Conservation (phyloP, 2,113 vertebrate species). For the Trichechus manatus region DNA sequence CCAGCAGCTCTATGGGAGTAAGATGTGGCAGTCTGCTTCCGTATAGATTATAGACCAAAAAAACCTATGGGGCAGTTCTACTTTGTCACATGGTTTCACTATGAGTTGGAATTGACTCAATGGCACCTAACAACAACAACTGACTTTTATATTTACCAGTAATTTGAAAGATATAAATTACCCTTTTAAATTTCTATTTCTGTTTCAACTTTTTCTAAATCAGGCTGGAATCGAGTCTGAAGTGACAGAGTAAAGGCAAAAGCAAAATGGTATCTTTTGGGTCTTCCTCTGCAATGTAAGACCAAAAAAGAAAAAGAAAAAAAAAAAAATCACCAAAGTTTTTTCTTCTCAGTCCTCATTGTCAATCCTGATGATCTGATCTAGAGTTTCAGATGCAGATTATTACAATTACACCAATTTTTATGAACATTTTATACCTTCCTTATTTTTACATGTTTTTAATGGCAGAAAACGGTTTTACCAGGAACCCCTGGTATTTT, state of each 20-base stretch:
- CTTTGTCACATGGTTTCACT: not conserved
- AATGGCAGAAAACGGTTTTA: too few species aligned
- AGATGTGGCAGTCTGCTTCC: not conserved
- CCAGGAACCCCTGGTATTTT: too few species aligned
- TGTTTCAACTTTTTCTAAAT: constrained; percentile 47
- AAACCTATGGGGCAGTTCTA: not conserved
- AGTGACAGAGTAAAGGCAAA: not conserved
- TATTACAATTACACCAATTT: too few species aligned
- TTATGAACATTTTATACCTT: too few species aligned
- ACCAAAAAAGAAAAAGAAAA: not conserved
- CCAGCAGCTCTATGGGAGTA: not conserved
- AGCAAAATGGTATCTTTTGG: constrained; percentile 9
- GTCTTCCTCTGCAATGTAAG: not conserved
- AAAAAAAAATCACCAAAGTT: not conserved
- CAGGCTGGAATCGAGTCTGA: not conserved
- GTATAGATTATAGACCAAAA: not conserved
- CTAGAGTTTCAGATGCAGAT: not conserved
- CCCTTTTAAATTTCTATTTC: not conserved
- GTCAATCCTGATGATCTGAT: not conserved
- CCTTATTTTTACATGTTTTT: too few species aligned
- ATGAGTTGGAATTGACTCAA: not conserved
- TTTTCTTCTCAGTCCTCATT: not conserved
- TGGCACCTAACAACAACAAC: not conserved
- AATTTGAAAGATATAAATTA: constrained; percentile 44
- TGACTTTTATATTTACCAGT: constrained; percentile 33